Percentiles rank a stretch among this genome's conserved stretches.
Conservation (phyloP, 2,797 vertebrate genomes). For the Pachyuromys duprasi region DNA sequence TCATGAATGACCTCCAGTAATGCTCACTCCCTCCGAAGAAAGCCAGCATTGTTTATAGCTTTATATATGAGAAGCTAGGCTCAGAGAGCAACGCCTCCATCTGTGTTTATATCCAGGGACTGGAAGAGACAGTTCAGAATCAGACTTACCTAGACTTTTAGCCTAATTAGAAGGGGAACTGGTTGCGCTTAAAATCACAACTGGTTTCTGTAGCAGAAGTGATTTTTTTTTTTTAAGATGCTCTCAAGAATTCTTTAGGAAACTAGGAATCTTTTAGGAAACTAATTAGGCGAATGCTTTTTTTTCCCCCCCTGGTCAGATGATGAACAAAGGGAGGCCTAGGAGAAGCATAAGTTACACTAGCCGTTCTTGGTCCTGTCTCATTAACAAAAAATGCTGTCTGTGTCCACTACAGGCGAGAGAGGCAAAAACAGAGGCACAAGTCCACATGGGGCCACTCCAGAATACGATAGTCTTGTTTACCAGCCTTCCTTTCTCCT, state of each 20-base stretch:
- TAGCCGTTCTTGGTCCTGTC: background rate
- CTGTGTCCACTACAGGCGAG: background rate
- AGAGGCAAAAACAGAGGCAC: background rate
- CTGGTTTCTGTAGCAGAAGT: background rate
- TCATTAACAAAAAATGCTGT: background rate
- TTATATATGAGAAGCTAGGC: background rate
- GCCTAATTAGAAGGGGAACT: background rate
- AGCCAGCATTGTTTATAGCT: background rate
- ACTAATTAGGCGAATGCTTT: background rate
- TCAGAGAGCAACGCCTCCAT: background rate
- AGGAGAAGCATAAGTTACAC: background rate
- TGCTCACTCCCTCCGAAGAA: background rate
- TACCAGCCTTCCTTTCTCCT: background rate
- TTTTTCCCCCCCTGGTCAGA: background rate
- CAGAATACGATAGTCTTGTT: background rate
- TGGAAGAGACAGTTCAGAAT: conserved; percentile 5
- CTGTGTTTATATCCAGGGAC: background rate
- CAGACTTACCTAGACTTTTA: background rate
- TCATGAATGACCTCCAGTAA: background rate
- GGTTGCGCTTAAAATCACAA: background rate
- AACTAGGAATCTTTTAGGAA: background rate
- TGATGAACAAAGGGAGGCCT: background rate
- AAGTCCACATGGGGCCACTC: background rate
- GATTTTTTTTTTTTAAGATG: background rate
- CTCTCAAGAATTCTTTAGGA: background rate